Evolutionary conservation across 2,113 vertebrate species (phyloP).

Genomic region (Gallinago paraguaiae): DNA sequence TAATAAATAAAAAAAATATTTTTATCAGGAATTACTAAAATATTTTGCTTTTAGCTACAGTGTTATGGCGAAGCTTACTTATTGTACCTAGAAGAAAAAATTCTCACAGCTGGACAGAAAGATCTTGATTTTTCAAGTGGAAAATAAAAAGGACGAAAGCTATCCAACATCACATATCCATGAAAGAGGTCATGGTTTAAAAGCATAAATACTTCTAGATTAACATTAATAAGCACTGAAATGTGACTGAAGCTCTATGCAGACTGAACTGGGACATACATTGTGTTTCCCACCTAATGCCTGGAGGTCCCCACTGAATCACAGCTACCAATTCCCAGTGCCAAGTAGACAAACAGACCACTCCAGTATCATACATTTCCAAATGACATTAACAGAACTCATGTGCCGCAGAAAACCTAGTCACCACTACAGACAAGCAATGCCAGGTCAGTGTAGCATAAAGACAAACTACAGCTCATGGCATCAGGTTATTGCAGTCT

Average conservation of each 20-base stretch:
- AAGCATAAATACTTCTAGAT: not conserved
- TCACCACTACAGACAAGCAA: not conserved
- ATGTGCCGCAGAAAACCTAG: not conserved
- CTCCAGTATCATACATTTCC: not conserved
- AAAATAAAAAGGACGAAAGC: not conserved
- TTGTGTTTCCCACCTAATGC: not conserved
- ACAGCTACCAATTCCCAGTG: not conserved
- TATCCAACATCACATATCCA: not conserved
- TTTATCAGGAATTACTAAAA: not conserved
- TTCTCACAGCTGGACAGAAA: not conserved
- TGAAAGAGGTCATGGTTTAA: not conserved
- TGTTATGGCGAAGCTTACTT: not conserved
- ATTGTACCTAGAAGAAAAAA: not conserved
- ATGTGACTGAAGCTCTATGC: not conserved
- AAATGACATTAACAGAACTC: not conserved
- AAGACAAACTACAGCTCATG: not conserved
- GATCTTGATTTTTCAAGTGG: not conserved
- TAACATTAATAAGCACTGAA: not conserved
- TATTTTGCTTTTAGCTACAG: not conserved
- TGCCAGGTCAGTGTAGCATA: not conserved
- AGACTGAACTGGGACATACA: not conserved
- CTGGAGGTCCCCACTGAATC: not conserved
- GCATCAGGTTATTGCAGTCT: not conserved
- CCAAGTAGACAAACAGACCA: not conserved
- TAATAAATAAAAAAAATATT: not conserved